Base-by-base conservation (phyloP, 2,888 invertebrate species). In the Pyrocoelia pectoralis region DNA sequence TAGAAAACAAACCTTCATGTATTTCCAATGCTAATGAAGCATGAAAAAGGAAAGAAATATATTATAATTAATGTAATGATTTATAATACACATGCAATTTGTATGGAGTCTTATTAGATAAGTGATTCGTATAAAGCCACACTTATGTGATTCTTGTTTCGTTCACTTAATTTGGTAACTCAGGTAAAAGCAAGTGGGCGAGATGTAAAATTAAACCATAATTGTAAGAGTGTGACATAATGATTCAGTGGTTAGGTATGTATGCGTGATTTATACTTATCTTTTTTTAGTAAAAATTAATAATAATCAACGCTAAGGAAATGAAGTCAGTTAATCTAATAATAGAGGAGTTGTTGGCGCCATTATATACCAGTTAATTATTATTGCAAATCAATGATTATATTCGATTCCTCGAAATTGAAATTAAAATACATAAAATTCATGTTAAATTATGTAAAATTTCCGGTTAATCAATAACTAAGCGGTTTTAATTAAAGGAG, bases 11-110 rank as follows among this genome's bases (percentile, higher is more conserved):
- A 91, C 91, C 90, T 91, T 91, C 78, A 89, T 85, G 83, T 91
- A 90, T 83, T 89, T 91, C 91, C 91, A 91, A 83, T 91, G 91
- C 91, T 91, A 85, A 81, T 74, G 19, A 79, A 68, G 82, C 83
- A 79, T 82, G 81, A 80, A 81, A 80, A 75, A 72, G 77, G 73
- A 72, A 75, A 75, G 65, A 64, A 14, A 43, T 43, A 43, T 12
- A 40, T 63, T 19, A 40, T 17, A 14, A 41, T 41, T 41, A 18
- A 13, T 8, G 9, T 54, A 18, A 33, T 12, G n/a, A 33, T 54
- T n/a, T 54, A 40, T 15, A 13, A 33, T n/a, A 24, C 33, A 33
- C 33, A 33, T n/a, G 8, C 33, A 33, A 33, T n/a, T 33, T 17
- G n/a, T 46, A 18, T 14, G 18, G 14, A 46, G 15, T 8, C 5